Percentiles rank a stretch among this genome's conserved stretches.
Conservation (phyloP, 2,888 invertebrate species). For the Yponomeuta malinellus region DNA sequence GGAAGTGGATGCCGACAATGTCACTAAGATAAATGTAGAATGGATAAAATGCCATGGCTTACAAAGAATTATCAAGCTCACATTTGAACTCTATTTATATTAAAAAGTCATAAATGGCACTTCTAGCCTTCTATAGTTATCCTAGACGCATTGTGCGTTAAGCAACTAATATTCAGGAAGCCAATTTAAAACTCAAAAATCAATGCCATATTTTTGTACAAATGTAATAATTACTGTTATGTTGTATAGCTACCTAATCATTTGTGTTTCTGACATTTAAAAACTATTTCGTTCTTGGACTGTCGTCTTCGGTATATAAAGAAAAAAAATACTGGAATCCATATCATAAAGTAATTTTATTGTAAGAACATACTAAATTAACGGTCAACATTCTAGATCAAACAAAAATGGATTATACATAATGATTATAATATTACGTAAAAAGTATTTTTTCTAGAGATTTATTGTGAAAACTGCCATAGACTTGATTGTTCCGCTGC, state of each 20-base stretch:
- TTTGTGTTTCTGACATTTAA: too few species aligned
- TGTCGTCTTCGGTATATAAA: neutral
- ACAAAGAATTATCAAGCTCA: too few species aligned
- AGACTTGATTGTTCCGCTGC: slow-evolving; percentile 26
- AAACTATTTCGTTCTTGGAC: neutral
- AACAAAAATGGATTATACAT: slow-evolving; percentile 14
- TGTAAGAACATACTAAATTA: slow-evolving; percentile 48
- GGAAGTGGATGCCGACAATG: too few species aligned
- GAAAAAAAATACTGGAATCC: slow-evolving; percentile 36
- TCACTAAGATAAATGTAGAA: too few species aligned
- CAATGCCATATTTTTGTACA: neutral
- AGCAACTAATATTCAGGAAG: neutral
- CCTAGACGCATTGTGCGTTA: neutral
- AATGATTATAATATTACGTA: slow-evolving; percentile 9
- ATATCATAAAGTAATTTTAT: slow-evolving; percentile 56
- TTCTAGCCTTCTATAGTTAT: too few species aligned
- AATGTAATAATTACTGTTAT: neutral
- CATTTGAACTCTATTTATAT: too few species aligned
- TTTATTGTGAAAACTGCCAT: slow-evolving; percentile 40
- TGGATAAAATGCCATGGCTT: too few species aligned
- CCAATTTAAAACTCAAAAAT: neutral
- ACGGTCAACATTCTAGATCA: slow-evolving; percentile 27
- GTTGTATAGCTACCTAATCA: neutral
- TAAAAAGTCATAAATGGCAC: too few species aligned
- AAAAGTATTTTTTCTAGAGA: slow-evolving; percentile 53